Percentiles rank a stretch among this genome's conserved stretches.
phyloP scores from a whole-genome alignment of 2,113 vertebrate genomes.

The Pedionomus torquatus region DNA sequence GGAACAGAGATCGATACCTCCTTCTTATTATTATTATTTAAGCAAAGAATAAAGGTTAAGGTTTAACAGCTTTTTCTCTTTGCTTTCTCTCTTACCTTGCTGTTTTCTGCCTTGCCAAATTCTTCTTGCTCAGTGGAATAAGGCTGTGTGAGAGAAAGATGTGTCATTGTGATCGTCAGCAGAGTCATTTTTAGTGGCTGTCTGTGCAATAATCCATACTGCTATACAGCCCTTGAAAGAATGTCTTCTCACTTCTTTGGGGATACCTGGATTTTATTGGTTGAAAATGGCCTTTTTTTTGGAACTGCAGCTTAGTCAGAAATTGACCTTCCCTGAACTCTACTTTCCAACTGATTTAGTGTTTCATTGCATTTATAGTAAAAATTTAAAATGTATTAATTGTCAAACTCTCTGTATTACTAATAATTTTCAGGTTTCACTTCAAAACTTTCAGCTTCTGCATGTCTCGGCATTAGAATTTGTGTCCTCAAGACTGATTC shows the following conservation, averaged over 20 bases:
- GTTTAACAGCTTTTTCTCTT: background rate
- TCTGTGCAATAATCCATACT: background rate
- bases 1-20: background rate
- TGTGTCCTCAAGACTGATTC: background rate
- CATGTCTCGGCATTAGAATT: rapidly evolving
- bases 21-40: background rate
- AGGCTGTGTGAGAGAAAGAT: background rate
- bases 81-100: background rate
- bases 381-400: background rate
- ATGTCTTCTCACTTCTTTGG: background rate
- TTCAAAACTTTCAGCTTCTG: background rate
- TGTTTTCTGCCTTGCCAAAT: background rate
- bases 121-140: background rate
- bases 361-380: background rate
- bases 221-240: background rate
- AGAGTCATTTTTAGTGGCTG: background rate
- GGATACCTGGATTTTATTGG: background rate
- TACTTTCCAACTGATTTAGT: background rate
- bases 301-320: background rate
- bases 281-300: background rate
- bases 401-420: background rate
- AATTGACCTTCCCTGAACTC: background rate
- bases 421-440: background rate
- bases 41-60: background rate
- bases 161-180: background rate